Evolutionary conservation across 2,888 invertebrate species (phyloP).

Genomic region (Phania funesta): DNA sequence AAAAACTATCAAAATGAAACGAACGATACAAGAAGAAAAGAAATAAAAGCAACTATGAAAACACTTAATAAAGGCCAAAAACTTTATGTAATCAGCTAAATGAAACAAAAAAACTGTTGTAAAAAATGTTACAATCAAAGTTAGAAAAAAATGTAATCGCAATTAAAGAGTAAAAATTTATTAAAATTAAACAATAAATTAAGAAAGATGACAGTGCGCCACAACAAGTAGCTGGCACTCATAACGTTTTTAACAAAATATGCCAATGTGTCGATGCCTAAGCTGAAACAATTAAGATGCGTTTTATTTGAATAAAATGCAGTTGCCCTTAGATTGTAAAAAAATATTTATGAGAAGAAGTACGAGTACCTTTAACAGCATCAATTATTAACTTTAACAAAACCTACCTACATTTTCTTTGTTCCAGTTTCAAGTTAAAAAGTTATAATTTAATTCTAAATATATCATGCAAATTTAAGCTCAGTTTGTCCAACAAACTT

Average conservation of each 20-base stretch:
- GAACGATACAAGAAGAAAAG: background rate
- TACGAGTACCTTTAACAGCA: too few species aligned
- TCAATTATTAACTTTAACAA: too few species aligned
- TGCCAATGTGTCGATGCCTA: background rate
- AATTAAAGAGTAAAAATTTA: background rate
- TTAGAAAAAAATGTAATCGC: background rate
- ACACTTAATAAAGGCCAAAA: background rate
- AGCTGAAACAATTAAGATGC: too few species aligned
- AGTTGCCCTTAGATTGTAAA: too few species aligned
- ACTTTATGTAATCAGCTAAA: background rate
- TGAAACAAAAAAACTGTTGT: background rate
- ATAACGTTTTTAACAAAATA: too few species aligned
- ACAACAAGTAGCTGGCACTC: background rate
- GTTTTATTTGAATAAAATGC: too few species aligned
- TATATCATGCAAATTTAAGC: too few species aligned
- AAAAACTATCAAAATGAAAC: background rate
- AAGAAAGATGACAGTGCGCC: background rate
- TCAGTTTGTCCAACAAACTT: too few species aligned
- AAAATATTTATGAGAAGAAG: too few species aligned
- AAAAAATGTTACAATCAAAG: background rate
- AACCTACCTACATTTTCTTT: too few species aligned
- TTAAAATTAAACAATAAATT: background rate
- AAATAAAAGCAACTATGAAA: background rate
- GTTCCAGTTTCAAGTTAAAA: too few species aligned
- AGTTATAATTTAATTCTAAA: too few species aligned